Evolutionary conservation across 1,140 invertebrate genomes (phyloP), one percentile per base, ranked within the genome.

Genomic region (Tetramorium parvispinum): DNA sequence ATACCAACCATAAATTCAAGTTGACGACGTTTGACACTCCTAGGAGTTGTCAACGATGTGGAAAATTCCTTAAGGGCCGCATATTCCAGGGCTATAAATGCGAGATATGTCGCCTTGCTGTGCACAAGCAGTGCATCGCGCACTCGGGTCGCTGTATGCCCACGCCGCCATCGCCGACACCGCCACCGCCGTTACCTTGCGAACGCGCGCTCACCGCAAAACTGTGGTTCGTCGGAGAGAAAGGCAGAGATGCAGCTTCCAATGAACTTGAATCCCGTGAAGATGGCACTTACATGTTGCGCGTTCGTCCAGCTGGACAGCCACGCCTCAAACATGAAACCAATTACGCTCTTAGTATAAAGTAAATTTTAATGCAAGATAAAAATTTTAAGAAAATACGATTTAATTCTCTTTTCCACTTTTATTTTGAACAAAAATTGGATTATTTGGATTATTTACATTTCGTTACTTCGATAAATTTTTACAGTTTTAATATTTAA

Each of bases 211-310:
- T 96, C 51, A 95, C 96, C 66, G 95, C 94, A 75, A 96, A 96
- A 93, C 95, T 96, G 91, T 96, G 96, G 97, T 98, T 98, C 95
- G 98, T 98, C 46, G 98, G 98, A 27, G 97, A 97, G 95, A 98
- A 99, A 98, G 97, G 97, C 21, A 96, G 98, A 85, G 97, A 98
- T 88, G 96, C 95, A 75, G 98, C 98, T 8, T 96, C 97, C n/a
- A 95, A 96, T 81, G 96, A 97, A 59, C 94, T 99, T 51, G 97
- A 98, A 94, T 95, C 96, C 59, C 96, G 98, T 57, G 96, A 97
- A 88, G 97, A 98, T 94, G 98, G 98, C 85, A 98, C 98, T 2
- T 99, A 98, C 95, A 96, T 99, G 92, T 96, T 99, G 65, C 95
- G 98, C 65, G 97, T 98, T 81, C 96, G 98, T 75, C 97, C 98